These are phyloP conservation scores for Vulpes lagopus DNA, from an alignment of 2,113 vertebrate genomes.

Conservation along the genomic window DNA sequence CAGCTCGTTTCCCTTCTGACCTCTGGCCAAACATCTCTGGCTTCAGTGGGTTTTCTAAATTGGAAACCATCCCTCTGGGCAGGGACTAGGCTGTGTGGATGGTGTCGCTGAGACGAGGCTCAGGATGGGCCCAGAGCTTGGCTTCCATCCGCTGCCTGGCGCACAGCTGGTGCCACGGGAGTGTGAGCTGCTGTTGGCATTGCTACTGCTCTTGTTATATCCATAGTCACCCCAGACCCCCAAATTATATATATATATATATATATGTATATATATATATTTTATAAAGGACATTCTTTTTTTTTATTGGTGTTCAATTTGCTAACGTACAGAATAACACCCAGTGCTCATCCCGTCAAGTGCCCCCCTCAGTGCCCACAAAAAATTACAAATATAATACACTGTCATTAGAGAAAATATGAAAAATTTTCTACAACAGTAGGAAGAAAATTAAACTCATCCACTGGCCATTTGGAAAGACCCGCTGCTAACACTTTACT, in stretches of 20 bases:
- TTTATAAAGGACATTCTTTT: too few relatives aligned
- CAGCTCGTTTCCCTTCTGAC: not conserved
- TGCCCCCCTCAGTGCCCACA: too few relatives aligned
- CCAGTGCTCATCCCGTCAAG: too few relatives aligned
- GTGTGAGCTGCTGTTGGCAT: not conserved
- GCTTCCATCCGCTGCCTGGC: not conserved
- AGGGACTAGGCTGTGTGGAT: not conserved
- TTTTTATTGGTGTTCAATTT: too few relatives aligned
- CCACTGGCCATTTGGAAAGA: not conserved
- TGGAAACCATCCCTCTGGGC: not conserved
- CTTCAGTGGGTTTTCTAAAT: not conserved
- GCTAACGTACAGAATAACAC: too few relatives aligned
- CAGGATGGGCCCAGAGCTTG: not conserved
- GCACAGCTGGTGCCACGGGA: rapidly evolving
- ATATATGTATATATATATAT: too few relatives aligned
- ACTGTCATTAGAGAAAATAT: constrained; percentile 32
- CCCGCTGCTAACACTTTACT: not conserved
- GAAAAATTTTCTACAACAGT: not conserved
- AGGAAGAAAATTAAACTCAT: constrained; percentile 53
- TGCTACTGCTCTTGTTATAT: not conserved
- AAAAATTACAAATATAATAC: constrained; percentile 14
- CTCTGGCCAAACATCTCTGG: not conserved
- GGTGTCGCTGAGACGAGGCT: not conserved
- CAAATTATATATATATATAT: too few relatives aligned
- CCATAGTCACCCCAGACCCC: not conserved